A percentile compares a stretch with the other conserved stretches of the same genome.
phyloP scores from a whole-genome alignment of 2,113 vertebrate species.

The Empidonax alnorum region DNA sequence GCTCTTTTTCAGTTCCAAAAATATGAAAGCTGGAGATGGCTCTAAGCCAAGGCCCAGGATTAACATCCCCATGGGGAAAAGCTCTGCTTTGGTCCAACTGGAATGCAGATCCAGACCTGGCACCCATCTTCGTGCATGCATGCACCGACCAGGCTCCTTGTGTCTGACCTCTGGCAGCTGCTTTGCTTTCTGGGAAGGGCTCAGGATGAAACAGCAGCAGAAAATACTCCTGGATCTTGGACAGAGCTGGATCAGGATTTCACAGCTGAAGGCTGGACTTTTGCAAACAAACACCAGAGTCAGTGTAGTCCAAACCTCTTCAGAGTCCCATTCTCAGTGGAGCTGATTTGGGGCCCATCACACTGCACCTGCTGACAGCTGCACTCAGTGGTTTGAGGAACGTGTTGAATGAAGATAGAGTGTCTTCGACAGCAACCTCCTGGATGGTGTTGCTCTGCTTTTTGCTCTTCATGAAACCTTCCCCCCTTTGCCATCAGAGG shows the following conservation, averaged over 20 bases:
- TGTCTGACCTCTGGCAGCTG: conserved; percentile 22
- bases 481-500: neutral
- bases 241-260: neutral
- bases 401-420: rapidly evolving
- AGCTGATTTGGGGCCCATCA: neutral
- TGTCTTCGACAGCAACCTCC: neutral
- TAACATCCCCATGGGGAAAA: neutral
- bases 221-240: neutral
- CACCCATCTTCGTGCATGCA: conserved; percentile 34
- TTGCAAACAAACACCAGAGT: neutral
- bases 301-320: neutral
- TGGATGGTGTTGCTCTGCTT: neutral
- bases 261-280: neutral
- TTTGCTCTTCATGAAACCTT: neutral
- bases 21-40: neutral
- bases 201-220: neutral
- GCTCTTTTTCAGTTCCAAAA: neutral
- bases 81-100: conserved; percentile 5
- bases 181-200: neutral
- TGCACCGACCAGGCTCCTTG: neutral
- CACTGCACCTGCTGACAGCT: neutral
- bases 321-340: neutral
- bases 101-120: conserved; percentile 18
- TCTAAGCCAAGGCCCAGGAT: conserved; percentile 5
- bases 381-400: neutral